Conservation (phyloP, 2,797 vertebrate species). For the Rhincodon typus region DNA sequence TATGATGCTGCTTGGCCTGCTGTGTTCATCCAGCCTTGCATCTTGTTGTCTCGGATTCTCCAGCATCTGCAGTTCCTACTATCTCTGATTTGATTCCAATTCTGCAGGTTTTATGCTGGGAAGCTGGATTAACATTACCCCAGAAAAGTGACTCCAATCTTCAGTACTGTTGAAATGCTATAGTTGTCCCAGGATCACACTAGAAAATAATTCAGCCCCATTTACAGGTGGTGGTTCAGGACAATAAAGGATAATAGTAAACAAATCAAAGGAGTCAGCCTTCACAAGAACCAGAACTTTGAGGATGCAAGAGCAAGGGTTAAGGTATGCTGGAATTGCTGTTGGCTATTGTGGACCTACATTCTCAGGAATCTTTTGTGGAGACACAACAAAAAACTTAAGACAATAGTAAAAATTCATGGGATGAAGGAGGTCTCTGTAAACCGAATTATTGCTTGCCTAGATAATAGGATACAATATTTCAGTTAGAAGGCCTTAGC, state of each 20-base stretch:
- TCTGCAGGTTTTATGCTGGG: background rate
- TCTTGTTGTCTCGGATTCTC: no score
- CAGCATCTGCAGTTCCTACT: no score
- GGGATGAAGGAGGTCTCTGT: background rate
- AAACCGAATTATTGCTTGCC: background rate
- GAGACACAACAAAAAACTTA: background rate
- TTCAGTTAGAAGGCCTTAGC: background rate
- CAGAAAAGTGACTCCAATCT: background rate
- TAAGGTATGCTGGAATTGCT: no score
- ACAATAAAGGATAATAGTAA: background rate
- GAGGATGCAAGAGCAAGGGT: background rate
- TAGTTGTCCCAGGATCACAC: background rate
- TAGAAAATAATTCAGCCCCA: background rate
- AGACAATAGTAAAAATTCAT: background rate
- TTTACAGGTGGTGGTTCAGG: background rate
- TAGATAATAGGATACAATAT: background rate
- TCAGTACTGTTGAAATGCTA: background rate
- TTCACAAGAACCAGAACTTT: background rate
- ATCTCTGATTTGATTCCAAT: background rate
- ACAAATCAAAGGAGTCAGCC: background rate
- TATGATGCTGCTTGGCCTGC: no score
- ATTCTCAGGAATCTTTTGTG: background rate
- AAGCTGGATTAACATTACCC: background rate
- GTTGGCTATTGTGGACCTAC: background rate
- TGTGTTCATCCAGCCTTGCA: no score